Conservation (phyloP, 2,113 vertebrate genomes). For the Otocyon megalotis region DNA sequence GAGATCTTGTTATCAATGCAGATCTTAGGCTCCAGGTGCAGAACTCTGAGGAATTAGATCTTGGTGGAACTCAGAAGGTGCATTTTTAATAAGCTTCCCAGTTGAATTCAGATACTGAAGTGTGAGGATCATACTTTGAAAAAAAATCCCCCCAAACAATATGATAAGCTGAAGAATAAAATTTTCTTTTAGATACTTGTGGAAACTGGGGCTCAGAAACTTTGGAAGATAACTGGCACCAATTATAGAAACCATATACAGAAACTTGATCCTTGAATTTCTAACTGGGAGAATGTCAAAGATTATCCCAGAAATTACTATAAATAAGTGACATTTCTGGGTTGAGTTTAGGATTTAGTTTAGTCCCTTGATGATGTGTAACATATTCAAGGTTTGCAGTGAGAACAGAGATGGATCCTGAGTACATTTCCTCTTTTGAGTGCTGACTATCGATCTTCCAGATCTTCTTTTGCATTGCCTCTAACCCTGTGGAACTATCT, state of each 20-base stretch:
- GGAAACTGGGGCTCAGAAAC: neutral
- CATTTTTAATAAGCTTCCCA: neutral
- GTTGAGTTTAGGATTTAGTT: neutral
- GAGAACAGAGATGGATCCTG: neutral
- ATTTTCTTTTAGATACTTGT: neutral
- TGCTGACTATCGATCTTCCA: neutral
- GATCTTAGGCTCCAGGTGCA: neutral
- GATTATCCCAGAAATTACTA: constrained; percentile 5
- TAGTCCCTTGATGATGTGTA: neutral
- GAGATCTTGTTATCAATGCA: neutral
- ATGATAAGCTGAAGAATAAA: neutral
- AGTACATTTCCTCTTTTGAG: neutral
- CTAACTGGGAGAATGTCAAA: neutral
- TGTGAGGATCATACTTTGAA: neutral
- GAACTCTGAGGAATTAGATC: neutral
- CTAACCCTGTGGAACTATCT: neutral
- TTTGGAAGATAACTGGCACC: neutral
- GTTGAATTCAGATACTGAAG: neutral
- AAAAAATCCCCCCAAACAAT: neutral
- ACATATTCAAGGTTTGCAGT: neutral
- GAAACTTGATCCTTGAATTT: neutral
- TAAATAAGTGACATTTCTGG: neutral
- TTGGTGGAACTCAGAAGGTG: neutral
- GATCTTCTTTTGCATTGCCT: neutral
- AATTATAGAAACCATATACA: neutral